These are phyloP conservation scores for Platycnemis pennipes DNA, from an alignment of 2,888 invertebrate species.

Conservation along the genomic window DNA sequence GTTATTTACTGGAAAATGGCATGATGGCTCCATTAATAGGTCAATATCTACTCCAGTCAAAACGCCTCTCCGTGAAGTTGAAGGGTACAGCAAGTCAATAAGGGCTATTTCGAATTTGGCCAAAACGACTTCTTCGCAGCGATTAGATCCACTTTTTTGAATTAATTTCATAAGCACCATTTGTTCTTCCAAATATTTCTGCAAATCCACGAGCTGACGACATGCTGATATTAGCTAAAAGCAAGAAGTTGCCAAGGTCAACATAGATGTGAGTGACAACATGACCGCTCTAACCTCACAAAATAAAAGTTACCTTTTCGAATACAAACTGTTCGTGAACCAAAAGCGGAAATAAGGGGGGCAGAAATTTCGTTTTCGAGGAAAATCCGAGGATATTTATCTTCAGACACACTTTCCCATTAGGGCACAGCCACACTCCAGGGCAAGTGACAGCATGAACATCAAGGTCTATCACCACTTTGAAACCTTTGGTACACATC, in stretches of 20 bases:
- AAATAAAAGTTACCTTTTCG: constrained; percentile 81
- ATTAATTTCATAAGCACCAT: constrained; percentile 84
- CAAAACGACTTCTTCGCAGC: constrained; percentile 80
- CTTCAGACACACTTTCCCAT: constrained; percentile 87
- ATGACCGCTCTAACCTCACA: no score
- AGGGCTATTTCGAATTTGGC: constrained; percentile 85
- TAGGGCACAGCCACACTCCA: constrained; percentile 92
- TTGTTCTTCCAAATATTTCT: constrained; percentile 80
- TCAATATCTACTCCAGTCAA: constrained; percentile 83
- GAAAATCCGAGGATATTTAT: constrained; percentile 86
- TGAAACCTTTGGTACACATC: constrained; percentile 75
- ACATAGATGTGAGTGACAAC: neutral
- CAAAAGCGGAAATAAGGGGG: constrained; percentile 87
- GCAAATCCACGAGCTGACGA: constrained; percentile 78
- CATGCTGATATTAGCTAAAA: constrained; percentile 74
- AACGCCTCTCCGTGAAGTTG: constrained; percentile 80
- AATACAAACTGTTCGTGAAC: constrained; percentile 88
- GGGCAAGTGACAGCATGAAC: constrained; percentile 84
- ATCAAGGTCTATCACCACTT: constrained; percentile 76
- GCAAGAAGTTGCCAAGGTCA: neutral
- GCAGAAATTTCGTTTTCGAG: constrained; percentile 84
- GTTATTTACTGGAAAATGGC: constrained; percentile 83
- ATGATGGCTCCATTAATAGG: constrained; percentile 85
- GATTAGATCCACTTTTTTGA: constrained; percentile 82
- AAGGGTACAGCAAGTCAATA: constrained; percentile 84